phyloP scores from a whole-genome alignment of 2,888 invertebrate genomes.

The Punctoribates punctum region DNA sequence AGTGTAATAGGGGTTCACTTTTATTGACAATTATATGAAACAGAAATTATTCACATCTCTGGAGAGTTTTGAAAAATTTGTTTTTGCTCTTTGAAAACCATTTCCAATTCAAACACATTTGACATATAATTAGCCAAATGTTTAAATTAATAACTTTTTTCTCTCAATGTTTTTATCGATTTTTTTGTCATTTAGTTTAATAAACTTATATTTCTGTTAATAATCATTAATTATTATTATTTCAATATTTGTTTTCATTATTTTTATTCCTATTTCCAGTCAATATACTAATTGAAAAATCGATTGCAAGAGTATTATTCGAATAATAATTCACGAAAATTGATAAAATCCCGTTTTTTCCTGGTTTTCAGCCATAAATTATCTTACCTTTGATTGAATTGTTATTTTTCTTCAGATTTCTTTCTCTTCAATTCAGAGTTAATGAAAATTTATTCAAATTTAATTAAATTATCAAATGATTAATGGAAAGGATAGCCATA shows the following conservation, averaged over 20 bases:
- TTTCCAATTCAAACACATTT: constrained; percentile 1
- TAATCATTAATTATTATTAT: not conserved
- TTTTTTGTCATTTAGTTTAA: not conserved
- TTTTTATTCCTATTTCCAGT: too few relatives aligned
- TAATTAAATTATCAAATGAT: constrained; percentile 13
- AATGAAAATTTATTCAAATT: not conserved
- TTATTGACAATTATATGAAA: too few relatives aligned
- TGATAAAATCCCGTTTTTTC: too few relatives aligned
- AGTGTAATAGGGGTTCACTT: too few relatives aligned
- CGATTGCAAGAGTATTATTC: too few relatives aligned
- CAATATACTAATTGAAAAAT: too few relatives aligned
- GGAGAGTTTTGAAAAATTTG: not conserved
- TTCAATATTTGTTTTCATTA: too few relatives aligned
- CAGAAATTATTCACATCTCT: not conserved
- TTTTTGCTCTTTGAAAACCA: not conserved
- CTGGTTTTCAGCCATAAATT: too few relatives aligned
- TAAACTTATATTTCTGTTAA: constrained; percentile 5
- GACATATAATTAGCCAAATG: not conserved
- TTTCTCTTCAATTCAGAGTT: not conserved
- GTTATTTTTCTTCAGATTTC: not conserved
- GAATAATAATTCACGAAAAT: too few relatives aligned
- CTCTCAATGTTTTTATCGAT: not conserved
- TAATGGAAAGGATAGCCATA: not conserved
- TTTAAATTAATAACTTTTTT: not conserved
- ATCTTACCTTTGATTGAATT: too few relatives aligned